Evolutionary conservation across 2,888 invertebrate genomes (phyloP).

Genomic region (Napeogenes inachia): DNA sequence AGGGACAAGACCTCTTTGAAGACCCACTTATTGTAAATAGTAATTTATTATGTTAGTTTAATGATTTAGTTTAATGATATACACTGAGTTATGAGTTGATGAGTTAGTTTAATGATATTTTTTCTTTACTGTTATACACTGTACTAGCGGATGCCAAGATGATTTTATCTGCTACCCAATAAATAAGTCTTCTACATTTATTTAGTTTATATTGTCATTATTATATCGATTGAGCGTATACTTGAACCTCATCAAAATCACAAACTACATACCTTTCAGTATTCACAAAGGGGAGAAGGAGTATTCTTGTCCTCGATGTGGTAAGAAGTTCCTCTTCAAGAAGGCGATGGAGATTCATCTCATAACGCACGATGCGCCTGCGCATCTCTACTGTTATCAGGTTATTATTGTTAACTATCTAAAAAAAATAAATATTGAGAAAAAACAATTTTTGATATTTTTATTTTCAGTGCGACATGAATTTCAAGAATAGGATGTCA

Average conservation of each 20-base stretch:
- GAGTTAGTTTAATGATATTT: neutral
- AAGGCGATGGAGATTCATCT: constrained; percentile 61
- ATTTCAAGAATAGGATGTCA: constrained; percentile 63
- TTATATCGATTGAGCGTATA: no score
- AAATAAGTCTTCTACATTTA: no score
- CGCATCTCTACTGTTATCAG: constrained; percentile 59
- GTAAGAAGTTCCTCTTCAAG: constrained; percentile 61
- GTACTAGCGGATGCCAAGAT: no score
- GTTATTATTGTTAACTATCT: constrained; percentile 31
- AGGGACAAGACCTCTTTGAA: constrained; percentile 51
- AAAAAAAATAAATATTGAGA: no score
- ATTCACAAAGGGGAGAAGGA: constrained; percentile 65
- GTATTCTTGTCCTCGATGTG: constrained; percentile 52
- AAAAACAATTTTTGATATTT: neutral
- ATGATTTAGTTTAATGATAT: no score
- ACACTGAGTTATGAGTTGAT: no score
- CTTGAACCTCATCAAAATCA: neutral
- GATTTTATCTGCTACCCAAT: no score
- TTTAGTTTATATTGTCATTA: neutral
- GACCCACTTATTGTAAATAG: constrained; percentile 62
- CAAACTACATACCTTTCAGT: constrained; percentile 37
- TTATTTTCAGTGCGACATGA: constrained; percentile 60
- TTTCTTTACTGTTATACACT: no score
- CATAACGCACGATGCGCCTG: constrained; percentile 53
- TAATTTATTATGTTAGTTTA: neutral